Evolutionary conservation across 2,797 vertebrate genomes (phyloP).

Genomic region (Lerista edwardsae): DNA sequence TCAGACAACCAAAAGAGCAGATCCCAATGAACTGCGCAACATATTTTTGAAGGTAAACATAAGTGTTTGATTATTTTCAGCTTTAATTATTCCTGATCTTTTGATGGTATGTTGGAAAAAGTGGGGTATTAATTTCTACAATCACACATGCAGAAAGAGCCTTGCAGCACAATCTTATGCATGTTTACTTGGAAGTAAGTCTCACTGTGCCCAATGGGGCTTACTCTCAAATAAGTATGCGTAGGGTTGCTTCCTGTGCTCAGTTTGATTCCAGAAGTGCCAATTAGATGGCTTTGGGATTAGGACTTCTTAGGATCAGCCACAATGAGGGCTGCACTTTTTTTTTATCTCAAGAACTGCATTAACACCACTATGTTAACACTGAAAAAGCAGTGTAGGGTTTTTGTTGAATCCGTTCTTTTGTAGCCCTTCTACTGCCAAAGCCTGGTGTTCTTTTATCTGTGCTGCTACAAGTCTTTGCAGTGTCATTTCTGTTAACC

Average conservation of each 20-base stretch:
- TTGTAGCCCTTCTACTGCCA: not conserved
- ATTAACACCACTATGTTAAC: not conserved
- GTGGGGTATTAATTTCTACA: not conserved
- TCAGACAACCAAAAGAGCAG: conserved; percentile 89
- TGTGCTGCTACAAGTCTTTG: not conserved
- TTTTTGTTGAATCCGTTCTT: not conserved
- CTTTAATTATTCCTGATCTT: not conserved
- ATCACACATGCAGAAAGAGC: not conserved
- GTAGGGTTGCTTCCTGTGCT: not conserved
- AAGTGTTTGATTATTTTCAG: not conserved
- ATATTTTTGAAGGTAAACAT: conserved; percentile 93
- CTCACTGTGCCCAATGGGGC: too few species aligned
- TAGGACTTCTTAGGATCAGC: not conserved
- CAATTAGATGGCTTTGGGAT: not conserved
- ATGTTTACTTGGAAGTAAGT: too few species aligned
- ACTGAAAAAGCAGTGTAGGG: not conserved
- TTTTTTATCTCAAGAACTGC: not conserved
- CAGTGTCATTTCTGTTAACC: not conserved
- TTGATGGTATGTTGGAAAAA: not conserved
- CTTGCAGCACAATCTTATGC: not conserved
- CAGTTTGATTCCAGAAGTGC: not conserved
- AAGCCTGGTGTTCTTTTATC: not conserved
- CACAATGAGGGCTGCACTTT: not conserved
- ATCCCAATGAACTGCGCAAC: conserved; percentile 88
- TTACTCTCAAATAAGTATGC: too few species aligned